Conservation (phyloP, 2,888 invertebrate species). For the Drosophila flavopinicola region DNA sequence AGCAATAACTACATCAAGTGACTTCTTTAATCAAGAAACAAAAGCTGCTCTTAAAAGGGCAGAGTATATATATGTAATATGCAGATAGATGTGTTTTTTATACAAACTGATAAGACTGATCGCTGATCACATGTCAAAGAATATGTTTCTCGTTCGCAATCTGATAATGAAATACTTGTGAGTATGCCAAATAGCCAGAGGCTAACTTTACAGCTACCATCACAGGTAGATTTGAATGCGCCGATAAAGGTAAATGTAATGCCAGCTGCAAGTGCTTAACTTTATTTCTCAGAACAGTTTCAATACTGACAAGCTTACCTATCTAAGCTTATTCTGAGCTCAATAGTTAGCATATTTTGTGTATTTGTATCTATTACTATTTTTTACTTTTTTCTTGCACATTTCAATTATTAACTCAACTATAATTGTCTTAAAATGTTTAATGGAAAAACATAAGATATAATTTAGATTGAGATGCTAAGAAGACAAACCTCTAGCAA, state of each 20-base stretch:
- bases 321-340: not conserved
- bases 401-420: too few species aligned
- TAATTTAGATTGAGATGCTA: too few species aligned
- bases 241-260: constrained; percentile 7
- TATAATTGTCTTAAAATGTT: too few species aligned
- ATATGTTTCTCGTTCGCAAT: constrained; percentile 23
- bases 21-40: constrained; percentile 38
- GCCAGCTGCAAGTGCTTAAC: constrained; percentile 24
- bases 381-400: too few species aligned
- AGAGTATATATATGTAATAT: not conserved
- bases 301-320: not conserved
- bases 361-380: too few species aligned
- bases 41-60: constrained; percentile 14
- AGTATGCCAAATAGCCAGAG: constrained; percentile 7
- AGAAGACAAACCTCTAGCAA: too few species aligned
- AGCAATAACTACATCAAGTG: constrained; percentile 19
- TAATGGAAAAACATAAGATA: too few species aligned
- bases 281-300: not conserved
- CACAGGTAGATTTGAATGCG: not conserved
- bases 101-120: constrained; percentile 30
- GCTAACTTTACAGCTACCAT: not conserved
- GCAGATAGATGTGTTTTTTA: constrained; percentile 11
- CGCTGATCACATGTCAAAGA: constrained; percentile 15
- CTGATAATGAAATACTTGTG: constrained; percentile 16
- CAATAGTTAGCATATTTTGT: too few species aligned